Conservation (phyloP, 2,113 vertebrate species). For the Seriola aureovittata region DNA sequence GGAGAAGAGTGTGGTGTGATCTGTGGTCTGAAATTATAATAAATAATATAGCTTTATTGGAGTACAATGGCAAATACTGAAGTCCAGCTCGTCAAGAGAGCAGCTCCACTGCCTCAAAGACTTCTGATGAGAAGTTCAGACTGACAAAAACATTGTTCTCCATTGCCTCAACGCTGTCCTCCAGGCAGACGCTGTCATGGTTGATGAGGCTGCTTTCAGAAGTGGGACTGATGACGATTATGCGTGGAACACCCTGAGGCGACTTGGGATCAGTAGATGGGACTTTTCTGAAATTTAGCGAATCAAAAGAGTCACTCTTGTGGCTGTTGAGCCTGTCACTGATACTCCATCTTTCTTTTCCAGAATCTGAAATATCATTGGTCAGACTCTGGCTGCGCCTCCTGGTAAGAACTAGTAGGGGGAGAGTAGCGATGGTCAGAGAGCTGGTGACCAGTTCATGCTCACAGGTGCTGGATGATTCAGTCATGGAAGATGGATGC, state of each 20-base stretch:
- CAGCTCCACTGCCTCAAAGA: constrained; percentile 72
- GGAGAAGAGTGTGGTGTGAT: background rate
- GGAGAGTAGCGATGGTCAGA: constrained; percentile 70
- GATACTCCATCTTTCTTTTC: background rate
- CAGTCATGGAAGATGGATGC: constrained; percentile 50
- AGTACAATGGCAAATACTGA: background rate
- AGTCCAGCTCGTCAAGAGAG: constrained; percentile 60
- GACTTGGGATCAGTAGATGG: background rate
- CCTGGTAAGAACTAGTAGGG: constrained; percentile 71
- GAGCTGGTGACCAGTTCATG: constrained; percentile 73
- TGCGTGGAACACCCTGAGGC: constrained; percentile 68
- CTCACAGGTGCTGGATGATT: constrained; percentile 63
- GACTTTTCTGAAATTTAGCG: constrained; percentile 42
- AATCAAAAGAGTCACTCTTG: constrained; percentile 65
- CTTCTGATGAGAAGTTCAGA: constrained; percentile 76
- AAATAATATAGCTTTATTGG: background rate
- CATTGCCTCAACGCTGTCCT: constrained; percentile 51
- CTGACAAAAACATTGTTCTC: constrained; percentile 65
- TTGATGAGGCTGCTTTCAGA: constrained; percentile 75
- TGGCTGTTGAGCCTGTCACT: background rate
- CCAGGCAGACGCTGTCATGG: constrained; percentile 56
- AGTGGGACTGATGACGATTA: constrained; percentile 79
- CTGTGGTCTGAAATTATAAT: background rate
- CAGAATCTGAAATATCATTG: constrained; percentile 31
- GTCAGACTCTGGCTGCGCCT: constrained; percentile 70